Base-by-base conservation (phyloP, 2,113 vertebrate genomes). In the Etheostoma cragini region DNA sequence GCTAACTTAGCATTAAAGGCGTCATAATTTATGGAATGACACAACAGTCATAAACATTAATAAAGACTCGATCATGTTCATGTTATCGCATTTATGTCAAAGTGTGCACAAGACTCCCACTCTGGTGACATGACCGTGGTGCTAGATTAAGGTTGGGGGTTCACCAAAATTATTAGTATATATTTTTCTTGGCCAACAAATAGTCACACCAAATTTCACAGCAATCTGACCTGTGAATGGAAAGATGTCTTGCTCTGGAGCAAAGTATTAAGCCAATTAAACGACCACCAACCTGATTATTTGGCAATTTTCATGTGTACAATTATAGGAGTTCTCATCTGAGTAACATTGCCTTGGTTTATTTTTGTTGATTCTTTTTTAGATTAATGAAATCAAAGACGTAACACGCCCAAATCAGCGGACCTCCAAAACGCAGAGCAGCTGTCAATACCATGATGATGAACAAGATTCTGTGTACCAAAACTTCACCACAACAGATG, bases 361-460 rank as follows among this genome's bases (percentile, higher is more conserved):
- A 2, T 53, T 1, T 38, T 33, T 50, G 8, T 53, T 61, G 0
- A 2, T 54, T 42, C 21, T 54, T 45, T 74, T 62, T 57, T 26
- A 88, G 86, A 33, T 73, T 24, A 74, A 85, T 83, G 53, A 6
- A 61, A 80, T 65, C 50, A 6, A 58, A 21, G 72, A 46, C 0
- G 15, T 22, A 1, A n/a, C 0, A 0, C 0, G 0, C 3, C 19
- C 61, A n/a, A 45, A 56, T 19, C 1, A 3, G 22, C 0, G 2
- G 47, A 22, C 22, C 6, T 38, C 26, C 42, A 54, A 65, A 38
- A 45, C 3, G 1, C 58, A 46, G 21, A 16, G 21, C 1, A 1
- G 24, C 33, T 22, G 5, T 61, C 6, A 61, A 1, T 26, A 7
- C 1, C 3, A 49, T 17, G 47, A 70, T 5, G 46, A 70, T 11